Conservation (phyloP, 2,888 invertebrate species). For the Phortica okadai region DNA sequence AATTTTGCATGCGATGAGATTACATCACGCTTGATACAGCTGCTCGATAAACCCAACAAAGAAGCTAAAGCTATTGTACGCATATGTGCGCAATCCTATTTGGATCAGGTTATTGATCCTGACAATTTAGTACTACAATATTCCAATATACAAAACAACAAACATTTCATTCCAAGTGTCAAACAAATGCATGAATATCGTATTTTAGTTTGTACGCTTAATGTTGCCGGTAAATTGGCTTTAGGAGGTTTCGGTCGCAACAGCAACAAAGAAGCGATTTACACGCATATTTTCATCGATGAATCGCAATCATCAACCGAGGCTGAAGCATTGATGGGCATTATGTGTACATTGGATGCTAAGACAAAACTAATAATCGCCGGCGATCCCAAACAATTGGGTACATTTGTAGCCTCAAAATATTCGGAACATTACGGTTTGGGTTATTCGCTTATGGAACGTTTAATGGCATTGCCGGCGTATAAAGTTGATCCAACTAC, state of each 20-base stretch:
- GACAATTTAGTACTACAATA: conserved; percentile 72
- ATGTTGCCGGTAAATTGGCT: conserved; percentile 78
- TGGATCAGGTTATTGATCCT: conserved; percentile 72
- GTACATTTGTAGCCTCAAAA: conserved; percentile 79
- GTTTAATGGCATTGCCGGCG: conserved; percentile 80
- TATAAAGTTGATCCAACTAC: conserved; percentile 53
- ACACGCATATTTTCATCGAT: conserved; percentile 85
- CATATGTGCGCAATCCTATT: conserved; percentile 75
- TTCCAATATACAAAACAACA: conserved; percentile 74
- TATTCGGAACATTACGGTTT: conserved; percentile 65
- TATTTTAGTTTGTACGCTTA: conserved; percentile 82
- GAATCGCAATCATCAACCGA: conserved; percentile 87
- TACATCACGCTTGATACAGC: conserved; percentile 76
- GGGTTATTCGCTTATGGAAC: conserved; percentile 81
- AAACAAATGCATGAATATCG: conserved; percentile 78
- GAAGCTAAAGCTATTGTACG: conserved; percentile 73
- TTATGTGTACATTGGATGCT: conserved; percentile 73
- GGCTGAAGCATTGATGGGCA: conserved; percentile 81
- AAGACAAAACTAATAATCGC: conserved; percentile 80
- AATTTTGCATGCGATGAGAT: conserved; percentile 86
- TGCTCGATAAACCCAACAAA: conserved; percentile 46
- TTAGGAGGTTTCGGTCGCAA: conserved; percentile 74
- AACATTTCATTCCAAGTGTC: conserved; percentile 76
- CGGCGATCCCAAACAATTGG: conserved; percentile 86
- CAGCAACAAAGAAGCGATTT: conserved; percentile 61